A percentile compares a stretch with the other conserved stretches of the same genome.
Evolutionary conservation across 2,888 invertebrate genomes (phyloP).

Genomic region (Lasius platythorax): DNA sequence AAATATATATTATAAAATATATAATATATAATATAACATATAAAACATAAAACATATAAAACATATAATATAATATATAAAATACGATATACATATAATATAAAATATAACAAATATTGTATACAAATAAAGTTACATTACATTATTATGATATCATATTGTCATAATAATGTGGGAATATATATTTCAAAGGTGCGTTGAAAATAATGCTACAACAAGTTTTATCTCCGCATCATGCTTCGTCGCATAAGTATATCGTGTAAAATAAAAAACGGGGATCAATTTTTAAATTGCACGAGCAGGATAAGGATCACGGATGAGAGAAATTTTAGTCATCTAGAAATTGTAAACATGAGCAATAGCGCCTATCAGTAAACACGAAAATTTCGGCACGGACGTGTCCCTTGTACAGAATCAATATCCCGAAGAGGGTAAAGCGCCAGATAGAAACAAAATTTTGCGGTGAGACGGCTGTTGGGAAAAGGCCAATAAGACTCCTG

Average conservation of each 20-base stretch:
- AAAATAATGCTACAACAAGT: neutral
- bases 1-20: neutral
- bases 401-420: conserved; percentile 58
- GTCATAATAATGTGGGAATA: neutral
- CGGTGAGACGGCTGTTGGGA: conserved; percentile 62
- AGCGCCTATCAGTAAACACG: conserved; percentile 51
- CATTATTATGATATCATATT: conserved; percentile 16
- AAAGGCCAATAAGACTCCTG: conserved; percentile 69
- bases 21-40: no score
- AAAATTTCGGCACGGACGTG: conserved; percentile 44
- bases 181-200: neutral
- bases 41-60: no score
- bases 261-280: neutral
- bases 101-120: neutral
- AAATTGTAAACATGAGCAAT: conserved; percentile 11
- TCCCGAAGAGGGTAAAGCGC: conserved; percentile 36
- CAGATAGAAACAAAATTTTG: conserved; percentile 68
- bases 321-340: neutral
- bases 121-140: neutral
- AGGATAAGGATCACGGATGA: neutral
- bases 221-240: neutral
- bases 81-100: no score
- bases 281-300: conserved; percentile 8
- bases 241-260: no score
- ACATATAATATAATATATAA: no score